Evolutionary conservation across 2,797 vertebrate genomes (phyloP).

Genomic region (Champsocephalus gunnari): DNA sequence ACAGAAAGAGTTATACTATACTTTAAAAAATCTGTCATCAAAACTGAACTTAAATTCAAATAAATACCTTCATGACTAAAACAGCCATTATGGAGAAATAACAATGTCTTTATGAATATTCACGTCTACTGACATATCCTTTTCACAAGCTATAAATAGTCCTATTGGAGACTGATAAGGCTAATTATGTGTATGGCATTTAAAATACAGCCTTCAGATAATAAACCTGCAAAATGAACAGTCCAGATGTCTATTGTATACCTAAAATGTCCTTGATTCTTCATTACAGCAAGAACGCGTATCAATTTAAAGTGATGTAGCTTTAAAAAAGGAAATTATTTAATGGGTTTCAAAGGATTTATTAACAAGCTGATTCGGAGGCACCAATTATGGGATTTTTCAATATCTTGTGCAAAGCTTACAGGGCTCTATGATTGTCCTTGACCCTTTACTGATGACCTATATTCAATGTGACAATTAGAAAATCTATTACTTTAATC

Average conservation of each 20-base stretch:
- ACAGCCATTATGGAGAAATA: neutral
- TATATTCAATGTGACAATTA: neutral
- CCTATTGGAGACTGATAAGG: neutral
- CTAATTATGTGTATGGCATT: neutral
- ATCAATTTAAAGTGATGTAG: neutral
- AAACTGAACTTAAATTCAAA: neutral
- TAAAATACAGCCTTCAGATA: neutral
- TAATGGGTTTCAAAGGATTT: neutral
- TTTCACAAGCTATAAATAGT: neutral
- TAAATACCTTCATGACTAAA: neutral
- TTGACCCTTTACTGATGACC: neutral
- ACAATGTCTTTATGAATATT: constrained; percentile 2
- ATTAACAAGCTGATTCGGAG: neutral
- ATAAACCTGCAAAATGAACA: constrained; percentile 3
- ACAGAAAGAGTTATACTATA: neutral
- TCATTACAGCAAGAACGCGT: neutral
- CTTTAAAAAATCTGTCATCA: neutral
- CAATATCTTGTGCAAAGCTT: neutral
- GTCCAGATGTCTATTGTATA: neutral
- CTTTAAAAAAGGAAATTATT: neutral
- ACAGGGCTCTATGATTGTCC: neutral
- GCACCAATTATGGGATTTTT: neutral
- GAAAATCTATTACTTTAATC: neutral
- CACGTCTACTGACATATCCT: neutral
- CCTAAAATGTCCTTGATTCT: neutral